A percentile compares a stretch with the other conserved stretches of the same genome.
These are phyloP conservation scores for Petrocephalus sullivani DNA, from an alignment of 2,797 vertebrate genomes.

Conservation along the genomic window DNA sequence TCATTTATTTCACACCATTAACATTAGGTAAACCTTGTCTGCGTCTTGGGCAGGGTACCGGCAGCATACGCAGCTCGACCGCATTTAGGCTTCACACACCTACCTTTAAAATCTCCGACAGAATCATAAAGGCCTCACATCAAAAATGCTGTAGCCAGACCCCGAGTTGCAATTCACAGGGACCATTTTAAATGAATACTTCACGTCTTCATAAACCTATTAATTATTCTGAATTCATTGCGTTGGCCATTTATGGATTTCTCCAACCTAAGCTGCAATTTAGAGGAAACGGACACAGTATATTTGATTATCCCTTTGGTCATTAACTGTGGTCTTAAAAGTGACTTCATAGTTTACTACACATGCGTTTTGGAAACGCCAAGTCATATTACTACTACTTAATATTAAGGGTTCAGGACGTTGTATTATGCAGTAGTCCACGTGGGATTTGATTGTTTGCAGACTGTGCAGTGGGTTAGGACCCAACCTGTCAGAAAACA, in stretches of 20 bases:
- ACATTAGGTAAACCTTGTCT: conserved; percentile 11
- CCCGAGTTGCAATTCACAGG: not conserved
- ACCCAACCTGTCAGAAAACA: not conserved
- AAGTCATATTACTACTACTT: not conserved
- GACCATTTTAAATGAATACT: not conserved
- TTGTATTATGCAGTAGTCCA: not conserved
- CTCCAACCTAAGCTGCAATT: not conserved
- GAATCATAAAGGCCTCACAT: not conserved
- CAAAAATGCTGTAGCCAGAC: not conserved
- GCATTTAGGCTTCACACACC: not conserved
- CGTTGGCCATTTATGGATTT: not conserved
- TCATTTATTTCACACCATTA: not conserved
- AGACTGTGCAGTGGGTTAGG: not conserved
- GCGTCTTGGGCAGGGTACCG: not conserved
- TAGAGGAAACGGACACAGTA: not conserved
- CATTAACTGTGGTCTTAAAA: not conserved
- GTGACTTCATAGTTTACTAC: not conserved
- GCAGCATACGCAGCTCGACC: not conserved
- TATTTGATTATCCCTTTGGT: not conserved
- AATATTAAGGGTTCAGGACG: not conserved
- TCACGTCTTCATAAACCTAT: not conserved
- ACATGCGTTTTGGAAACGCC: not conserved
- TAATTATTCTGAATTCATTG: not conserved
- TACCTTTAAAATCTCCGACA: not conserved
- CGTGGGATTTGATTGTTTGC: too few relatives aligned